These are phyloP conservation scores for Ictalurus furcatus DNA, from an alignment of 2,113 vertebrate genomes.

Conservation along the genomic window DNA sequence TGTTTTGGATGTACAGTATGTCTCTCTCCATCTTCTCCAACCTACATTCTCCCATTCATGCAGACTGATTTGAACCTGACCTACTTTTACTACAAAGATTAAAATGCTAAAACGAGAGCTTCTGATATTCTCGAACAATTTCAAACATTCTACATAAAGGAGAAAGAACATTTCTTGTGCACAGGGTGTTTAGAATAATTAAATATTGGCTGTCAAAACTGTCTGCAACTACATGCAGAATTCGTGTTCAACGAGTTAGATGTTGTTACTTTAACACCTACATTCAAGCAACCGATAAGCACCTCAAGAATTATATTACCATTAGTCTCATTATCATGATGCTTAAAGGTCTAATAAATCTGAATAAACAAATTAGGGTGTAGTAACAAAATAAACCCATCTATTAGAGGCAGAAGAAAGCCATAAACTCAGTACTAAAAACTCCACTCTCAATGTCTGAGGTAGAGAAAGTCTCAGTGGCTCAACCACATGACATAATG, in stretches of 20 bases:
- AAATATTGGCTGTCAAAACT: background rate
- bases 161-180: background rate
- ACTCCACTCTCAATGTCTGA: background rate
- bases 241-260: background rate
- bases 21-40: background rate
- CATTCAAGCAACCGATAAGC: background rate
- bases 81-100: constrained; percentile 16
- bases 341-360: background rate
- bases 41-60: background rate
- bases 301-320: background rate
- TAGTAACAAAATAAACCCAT: background rate
- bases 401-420: background rate
- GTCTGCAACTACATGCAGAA: background rate
- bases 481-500: too few relatives aligned
- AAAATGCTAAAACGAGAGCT: constrained; percentile 4
- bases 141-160: background rate
- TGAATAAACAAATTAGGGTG: background rate
- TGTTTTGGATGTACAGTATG: background rate
- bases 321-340: background rate
- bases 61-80: background rate
- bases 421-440: background rate
- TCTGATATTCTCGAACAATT: background rate
- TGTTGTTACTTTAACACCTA: background rate
- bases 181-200: background rate
- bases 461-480: background rate